Conservation (phyloP, 2,888 invertebrate species). For the Lepeophtheirus nordmannii region DNA sequence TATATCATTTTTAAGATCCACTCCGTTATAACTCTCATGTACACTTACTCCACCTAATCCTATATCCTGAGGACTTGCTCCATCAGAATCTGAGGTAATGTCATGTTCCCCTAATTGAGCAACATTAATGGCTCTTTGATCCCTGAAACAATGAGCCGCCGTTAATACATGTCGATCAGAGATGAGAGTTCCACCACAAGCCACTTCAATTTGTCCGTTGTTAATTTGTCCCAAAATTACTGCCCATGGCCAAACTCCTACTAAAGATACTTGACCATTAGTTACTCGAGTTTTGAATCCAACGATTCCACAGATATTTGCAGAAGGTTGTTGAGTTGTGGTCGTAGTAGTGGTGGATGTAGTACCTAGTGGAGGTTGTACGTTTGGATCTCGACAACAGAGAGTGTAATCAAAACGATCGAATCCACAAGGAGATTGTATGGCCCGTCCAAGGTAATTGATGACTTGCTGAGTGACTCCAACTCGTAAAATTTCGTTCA, state of each 20-base stretch:
- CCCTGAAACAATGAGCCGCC: constrained; percentile 19
- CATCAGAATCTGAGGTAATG: constrained; percentile 14
- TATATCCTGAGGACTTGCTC: constrained; percentile 2
- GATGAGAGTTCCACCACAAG: constrained; percentile 22
- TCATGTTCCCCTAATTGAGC: constrained; percentile 16
- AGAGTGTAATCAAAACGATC: constrained; percentile 12
- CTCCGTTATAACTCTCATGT: background rate
- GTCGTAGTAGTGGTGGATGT: constrained; percentile 6
- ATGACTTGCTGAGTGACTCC: constrained; percentile 6
- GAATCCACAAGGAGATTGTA: constrained; percentile 12
- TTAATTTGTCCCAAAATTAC: constrained; percentile 5
- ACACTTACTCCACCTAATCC: background rate
- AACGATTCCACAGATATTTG: background rate
- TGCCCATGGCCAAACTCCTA: constrained; percentile 18
- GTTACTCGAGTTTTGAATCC: background rate
- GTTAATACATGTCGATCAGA: constrained; percentile 10
- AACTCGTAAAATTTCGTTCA: background rate
- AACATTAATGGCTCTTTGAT: background rate
- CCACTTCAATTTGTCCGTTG: background rate
- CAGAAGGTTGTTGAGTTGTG: background rate
- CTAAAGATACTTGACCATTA: background rate
- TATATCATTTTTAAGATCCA: constrained; percentile 18
- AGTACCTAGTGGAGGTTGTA: background rate
- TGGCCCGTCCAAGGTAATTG: constrained; percentile 6
- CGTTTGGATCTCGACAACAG: background rate